These are phyloP conservation scores for Antedon mediterranea DNA, from an alignment of 53 echinoderm and acorn worm genomes.

Conservation along the genomic window DNA sequence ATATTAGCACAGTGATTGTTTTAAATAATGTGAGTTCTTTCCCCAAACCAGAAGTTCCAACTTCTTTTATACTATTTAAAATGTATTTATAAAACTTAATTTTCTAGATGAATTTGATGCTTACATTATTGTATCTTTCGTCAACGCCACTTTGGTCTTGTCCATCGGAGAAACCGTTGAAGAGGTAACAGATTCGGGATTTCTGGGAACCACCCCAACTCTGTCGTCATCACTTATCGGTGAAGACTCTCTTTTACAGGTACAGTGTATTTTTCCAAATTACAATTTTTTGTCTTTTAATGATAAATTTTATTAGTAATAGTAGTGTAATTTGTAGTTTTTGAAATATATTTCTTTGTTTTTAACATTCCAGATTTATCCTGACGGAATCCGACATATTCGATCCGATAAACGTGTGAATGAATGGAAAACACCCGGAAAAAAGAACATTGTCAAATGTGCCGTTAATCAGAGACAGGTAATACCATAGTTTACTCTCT, in stretches of 20 bases:
- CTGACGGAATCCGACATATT: slow-evolving; percentile 95
- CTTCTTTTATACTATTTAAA: background rate
- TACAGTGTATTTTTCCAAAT: too few species aligned
- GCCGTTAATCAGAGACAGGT: slow-evolving; percentile 97
- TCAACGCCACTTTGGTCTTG: slow-evolving; percentile 85
- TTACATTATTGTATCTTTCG: slow-evolving; percentile 95
- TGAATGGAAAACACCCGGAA: slow-evolving; percentile 97
- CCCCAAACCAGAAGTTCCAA: background rate
- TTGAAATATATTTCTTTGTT: background rate
- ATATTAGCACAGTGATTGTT: too few species aligned
- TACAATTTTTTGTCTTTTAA: too few species aligned
- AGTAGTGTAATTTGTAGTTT: background rate
- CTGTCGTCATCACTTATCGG: slow-evolving; percentile 89
- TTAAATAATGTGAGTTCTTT: too few species aligned
- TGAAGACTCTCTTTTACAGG: slow-evolving; percentile 90
- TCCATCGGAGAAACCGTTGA: slow-evolving; percentile 94
- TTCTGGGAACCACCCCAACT: slow-evolving; percentile 91
- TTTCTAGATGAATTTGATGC: slow-evolving; percentile 85
- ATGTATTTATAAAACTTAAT: background rate
- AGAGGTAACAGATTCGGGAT: slow-evolving; percentile 98
- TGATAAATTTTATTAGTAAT: background rate
- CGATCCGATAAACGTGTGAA: slow-evolving; percentile 98
- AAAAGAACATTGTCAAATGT: slow-evolving; percentile 95
- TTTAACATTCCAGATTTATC: slow-evolving; percentile 50
- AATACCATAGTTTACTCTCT: too few species aligned